These are phyloP conservation scores for Orgyia antiqua DNA, from an alignment of 2,888 invertebrate genomes.

Conservation along the genomic window DNA sequence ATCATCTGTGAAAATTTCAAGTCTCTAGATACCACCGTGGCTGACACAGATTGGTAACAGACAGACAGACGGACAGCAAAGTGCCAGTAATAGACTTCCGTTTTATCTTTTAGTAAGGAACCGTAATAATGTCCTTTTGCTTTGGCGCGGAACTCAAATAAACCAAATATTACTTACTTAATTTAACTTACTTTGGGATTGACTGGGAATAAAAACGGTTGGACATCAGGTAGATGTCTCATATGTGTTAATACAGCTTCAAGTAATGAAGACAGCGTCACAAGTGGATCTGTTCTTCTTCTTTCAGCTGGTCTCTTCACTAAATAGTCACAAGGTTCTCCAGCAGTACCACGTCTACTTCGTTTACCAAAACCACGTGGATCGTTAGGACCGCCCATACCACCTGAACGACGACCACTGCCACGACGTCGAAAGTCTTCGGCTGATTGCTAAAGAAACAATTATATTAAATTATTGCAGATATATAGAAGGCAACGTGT, in stretches of 20 bases:
- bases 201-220: conserved; percentile 96
- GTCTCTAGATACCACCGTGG: too few species aligned
- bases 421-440: conserved; percentile 89
- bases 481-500: too few species aligned
- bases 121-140: too few species aligned
- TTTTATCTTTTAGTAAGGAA: too few species aligned
- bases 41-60: too few species aligned
- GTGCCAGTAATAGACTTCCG: too few species aligned
- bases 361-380: conserved; percentile 49
- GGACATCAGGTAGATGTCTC: conserved; percentile 93
- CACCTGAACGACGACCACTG: conserved; percentile 83
- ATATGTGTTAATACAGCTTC: conserved; percentile 96
- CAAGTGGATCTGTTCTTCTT: conserved; percentile 96
- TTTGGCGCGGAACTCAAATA: too few species aligned
- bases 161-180: too few species aligned
- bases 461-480: too few species aligned
- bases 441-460: conserved; percentile 81
- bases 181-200: conserved; percentile 94
- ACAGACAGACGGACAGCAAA: too few species aligned
- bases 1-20: too few species aligned
- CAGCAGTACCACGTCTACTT: conserved; percentile 50
- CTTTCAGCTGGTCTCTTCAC: conserved; percentile 92
- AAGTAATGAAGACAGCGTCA: conserved; percentile 93
- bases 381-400: conserved; percentile 61
- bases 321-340: conserved; percentile 86